These are phyloP conservation scores for Mythimna ferrago DNA, from an alignment of 2,888 invertebrate genomes.

Conservation along the genomic window DNA sequence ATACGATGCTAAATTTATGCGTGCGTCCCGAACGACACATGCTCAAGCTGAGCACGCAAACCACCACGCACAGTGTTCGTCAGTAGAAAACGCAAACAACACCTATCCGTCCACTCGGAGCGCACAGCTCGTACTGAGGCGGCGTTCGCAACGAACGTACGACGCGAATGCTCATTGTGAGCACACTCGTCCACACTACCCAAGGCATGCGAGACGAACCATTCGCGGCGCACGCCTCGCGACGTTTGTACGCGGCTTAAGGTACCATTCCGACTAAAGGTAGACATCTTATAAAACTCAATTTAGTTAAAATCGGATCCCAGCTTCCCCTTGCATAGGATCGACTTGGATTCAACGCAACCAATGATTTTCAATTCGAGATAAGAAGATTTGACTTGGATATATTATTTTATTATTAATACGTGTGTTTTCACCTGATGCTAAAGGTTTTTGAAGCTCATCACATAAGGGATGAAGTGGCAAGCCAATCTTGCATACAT, in stretches of 20 bases:
- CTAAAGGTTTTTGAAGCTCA: constrained; percentile 23
- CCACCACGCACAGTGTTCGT: no score
- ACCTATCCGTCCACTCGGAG: no score
- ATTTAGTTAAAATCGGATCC: constrained; percentile 84
- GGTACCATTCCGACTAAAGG: constrained; percentile 59
- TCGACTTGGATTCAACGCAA: constrained; percentile 72
- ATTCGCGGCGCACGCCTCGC: no score
- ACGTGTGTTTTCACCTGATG: constrained; percentile 53
- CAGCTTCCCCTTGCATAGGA: constrained; percentile 72
- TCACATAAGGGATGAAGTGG: not conserved
- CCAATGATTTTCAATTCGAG: constrained; percentile 84
- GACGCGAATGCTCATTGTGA: no score
- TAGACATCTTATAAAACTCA: constrained; percentile 81
- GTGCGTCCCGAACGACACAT: no score
- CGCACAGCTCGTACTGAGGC: no score
- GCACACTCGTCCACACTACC: no score
- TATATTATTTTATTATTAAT: constrained; percentile 75
- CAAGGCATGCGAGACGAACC: no score
- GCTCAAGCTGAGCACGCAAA: no score
- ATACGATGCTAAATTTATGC: no score
- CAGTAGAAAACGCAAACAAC: no score
- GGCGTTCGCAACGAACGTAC: no score
- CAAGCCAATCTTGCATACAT: not conserved
- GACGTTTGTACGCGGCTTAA: not conserved
- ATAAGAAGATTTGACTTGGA: constrained; percentile 79